Evolutionary conservation across 2,113 vertebrate genomes (phyloP), one percentile per base, ranked within the genome.

Genomic region (Microcebus ravelobensis): DNA sequence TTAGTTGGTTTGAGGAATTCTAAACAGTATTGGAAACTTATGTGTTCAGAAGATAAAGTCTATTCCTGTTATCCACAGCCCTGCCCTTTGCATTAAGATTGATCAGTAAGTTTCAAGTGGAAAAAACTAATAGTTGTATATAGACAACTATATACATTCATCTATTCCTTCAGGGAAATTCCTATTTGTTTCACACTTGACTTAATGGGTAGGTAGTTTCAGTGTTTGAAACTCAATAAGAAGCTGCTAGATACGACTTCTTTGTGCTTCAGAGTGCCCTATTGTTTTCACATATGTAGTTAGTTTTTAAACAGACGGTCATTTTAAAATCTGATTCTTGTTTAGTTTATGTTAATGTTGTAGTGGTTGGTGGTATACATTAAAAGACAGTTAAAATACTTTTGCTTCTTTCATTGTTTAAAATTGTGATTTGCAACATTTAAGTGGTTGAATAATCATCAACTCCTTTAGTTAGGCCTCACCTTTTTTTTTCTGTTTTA

Each of bases 151-250:
- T 45, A 36, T 85, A 25, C 5, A 34, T 31, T 31, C 73, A 48
- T 79, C 18, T 79, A 2, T 89, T 92, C 36, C n/a, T 96, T 96
- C 50, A 96, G 73, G 25, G 67, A 87, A 95, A 90, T 93, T 91
- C 70, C 15, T 90, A 0, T 96, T 91, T 94, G 71, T 96, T 87
- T 95, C 50, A 83, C 6, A 73, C 17, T 95, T 96, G 39, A 71
- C 25, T 96, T 92, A 83, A 20, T 29, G 96, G 80, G 31, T 77
- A 97, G 25, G 45, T 74, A 90, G 34, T 85, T 27, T 63, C 83
- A 45, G 1, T 90, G 8, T 95, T 84, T 76, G 20, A 87, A 94
- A 81, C 80, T 91, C 1, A 67, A 1, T 96, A 84, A 83, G 48
- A 93, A 93, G 74, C n/a, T 68, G 13, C 36, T 94, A 77, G 27